These are phyloP conservation scores for Arctocebus calabarensis DNA, from an alignment of 2,797 vertebrate species.

Conservation along the genomic window DNA sequence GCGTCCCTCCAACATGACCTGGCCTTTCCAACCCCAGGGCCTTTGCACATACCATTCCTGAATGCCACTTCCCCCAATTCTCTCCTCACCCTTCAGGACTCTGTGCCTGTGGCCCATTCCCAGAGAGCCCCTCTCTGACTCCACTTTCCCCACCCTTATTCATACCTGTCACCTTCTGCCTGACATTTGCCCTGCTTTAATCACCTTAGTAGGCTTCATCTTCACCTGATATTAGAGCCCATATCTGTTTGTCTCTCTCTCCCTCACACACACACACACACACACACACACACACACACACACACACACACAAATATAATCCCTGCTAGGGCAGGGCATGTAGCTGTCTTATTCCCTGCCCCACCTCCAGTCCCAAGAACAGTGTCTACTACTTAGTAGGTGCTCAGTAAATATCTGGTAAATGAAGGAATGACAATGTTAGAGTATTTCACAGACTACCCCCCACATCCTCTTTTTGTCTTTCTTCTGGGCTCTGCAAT, in stretches of 20 bases:
- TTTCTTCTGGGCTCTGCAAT: neutral
- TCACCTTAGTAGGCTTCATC: neutral
- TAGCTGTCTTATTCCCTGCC: neutral
- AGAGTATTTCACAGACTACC: too few species aligned
- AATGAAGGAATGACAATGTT: neutral
- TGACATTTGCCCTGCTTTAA: neutral
- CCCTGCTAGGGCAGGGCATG: neutral
- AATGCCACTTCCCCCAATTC: neutral
- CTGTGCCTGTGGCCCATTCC: neutral
- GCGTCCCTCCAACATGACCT: neutral
- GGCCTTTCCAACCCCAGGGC: constrained; percentile 18
- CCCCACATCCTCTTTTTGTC: neutral
- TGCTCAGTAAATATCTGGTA: neutral
- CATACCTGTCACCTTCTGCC: neutral
- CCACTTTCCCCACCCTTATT: neutral
- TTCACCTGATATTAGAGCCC: neutral
- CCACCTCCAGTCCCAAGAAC: neutral
- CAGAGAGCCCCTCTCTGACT: neutral
- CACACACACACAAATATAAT: neutral
- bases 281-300: neutral
- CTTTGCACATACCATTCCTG: neutral
- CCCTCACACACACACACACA: neutral
- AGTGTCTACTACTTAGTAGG: neutral
- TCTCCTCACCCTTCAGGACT: neutral
- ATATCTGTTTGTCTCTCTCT: neutral